phyloP scores from a whole-genome alignment of 2,888 invertebrate species.

The Conomelus anceps region DNA sequence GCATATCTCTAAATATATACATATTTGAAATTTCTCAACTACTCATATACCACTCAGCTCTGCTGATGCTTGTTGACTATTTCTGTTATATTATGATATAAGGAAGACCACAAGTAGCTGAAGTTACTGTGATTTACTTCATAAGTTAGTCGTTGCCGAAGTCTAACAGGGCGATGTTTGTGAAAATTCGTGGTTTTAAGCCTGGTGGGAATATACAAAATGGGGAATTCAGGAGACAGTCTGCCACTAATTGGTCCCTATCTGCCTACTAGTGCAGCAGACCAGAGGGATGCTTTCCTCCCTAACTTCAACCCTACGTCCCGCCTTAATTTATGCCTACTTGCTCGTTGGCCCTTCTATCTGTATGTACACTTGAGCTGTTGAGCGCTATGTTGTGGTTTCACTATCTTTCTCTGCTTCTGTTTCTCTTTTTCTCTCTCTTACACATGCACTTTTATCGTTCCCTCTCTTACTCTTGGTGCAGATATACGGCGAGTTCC shows the following conservation, averaged over 20 bases:
- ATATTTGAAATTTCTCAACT: background rate
- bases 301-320: background rate
- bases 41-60: background rate
- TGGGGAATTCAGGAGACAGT: background rate
- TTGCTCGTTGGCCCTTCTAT: background rate
- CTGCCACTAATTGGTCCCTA: background rate
- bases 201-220: background rate
- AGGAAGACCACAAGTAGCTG: background rate
- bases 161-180: too few relatives aligned
- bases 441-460: background rate
- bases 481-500: background rate
- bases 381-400: background rate
- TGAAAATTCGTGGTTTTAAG: background rate
- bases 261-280: background rate
- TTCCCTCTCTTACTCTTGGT: background rate
- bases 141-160: background rate
- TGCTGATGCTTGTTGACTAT: background rate
- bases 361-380: background rate
- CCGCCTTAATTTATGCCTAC: background rate
- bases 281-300: too few relatives aligned
- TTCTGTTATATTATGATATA: background rate
- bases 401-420: background rate
- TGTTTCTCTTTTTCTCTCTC: background rate
- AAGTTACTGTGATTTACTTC: background rate
- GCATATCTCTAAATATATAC: background rate